Percentiles rank a stretch among this genome's conserved stretches.
These are phyloP conservation scores for Hypotaenidia philippensis DNA, from an alignment of 2,797 vertebrate genomes.

Conservation along the genomic window DNA sequence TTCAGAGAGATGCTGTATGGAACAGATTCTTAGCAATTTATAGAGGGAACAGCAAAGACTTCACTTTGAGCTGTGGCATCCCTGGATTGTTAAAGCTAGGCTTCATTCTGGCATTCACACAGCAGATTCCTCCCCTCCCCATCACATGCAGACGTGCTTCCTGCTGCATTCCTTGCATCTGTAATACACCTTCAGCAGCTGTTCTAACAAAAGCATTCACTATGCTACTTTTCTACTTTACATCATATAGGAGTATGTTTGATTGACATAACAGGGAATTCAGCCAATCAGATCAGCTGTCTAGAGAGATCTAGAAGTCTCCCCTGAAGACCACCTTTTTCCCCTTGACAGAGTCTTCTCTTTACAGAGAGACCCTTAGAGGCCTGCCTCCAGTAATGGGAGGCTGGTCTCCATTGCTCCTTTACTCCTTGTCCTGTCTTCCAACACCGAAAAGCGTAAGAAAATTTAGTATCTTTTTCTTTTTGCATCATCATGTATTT, in stretches of 20 bases:
- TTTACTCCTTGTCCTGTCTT: not conserved
- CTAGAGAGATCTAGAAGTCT: not conserved
- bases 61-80: not conserved
- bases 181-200: not conserved
- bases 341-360: not conserved
- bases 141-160: not conserved
- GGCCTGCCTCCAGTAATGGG: not conserved
- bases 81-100: not conserved
- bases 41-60: not conserved
- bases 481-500: not conserved
- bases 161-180: not conserved
- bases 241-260: not conserved
- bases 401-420: not conserved
- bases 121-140: not conserved
- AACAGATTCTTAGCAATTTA: not conserved
- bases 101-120: not conserved
- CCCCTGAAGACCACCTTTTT: not conserved
- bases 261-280: not conserved
- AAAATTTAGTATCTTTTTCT: not conserved
- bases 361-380: not conserved
- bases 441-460: not conserved
- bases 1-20: not conserved
- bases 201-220: conserved; percentile 11
- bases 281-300: not conserved
- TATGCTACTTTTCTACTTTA: not conserved